Base-by-base conservation (phyloP, 2,888 invertebrate species). In the Drosophila formosana region DNA sequence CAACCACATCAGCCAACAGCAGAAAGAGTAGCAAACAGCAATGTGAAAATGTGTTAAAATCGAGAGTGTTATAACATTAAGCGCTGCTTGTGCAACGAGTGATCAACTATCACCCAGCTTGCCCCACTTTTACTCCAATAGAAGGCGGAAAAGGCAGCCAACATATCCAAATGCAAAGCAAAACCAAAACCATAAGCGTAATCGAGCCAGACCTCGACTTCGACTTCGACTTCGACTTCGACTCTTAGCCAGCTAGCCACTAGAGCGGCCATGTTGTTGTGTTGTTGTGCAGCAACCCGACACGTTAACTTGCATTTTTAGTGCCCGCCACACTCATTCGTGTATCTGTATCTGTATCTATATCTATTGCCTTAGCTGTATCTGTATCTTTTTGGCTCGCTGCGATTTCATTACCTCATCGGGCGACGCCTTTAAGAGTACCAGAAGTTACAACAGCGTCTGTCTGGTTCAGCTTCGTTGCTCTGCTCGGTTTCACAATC, bases 391-490 rank as follows among this genome's bases (percentile, higher is more conserved):
- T 55, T 78, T 66, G 69, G 61, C 69, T 43, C 56, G 81, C 57
- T 70, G 79, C 87, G 79, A 88, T 82, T 83, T 72, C 83, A 80
- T 85, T 88, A 85, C 86, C 88, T 85, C 86, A 88, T 85, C 80
- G 80, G 83, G 56, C 76, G 60, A 72, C 88, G 78, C 83, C 83
- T 87, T 79, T 66, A 78, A 76, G 60, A 85, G 72, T 70, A 66
- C 80, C 65, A 82, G 84, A 84, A 72, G 78, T 87, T 86, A 70
- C 83, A 79, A 87, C 69, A 83, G 79, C 39, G 34, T 37, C 37
- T 47, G 56, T 50, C 62, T 66, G 72, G 71, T 77, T 84, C 78
- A 57, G 82, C 77, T 72, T 74, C 52, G 66, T 41, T 87, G 82
- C 79, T 66, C 67, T 39, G 32, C 41, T 56, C 65, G 52, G 49